phyloP scores from a whole-genome alignment of 92 coral and sea anemone genomes.

The Palythoa grandis region DNA sequence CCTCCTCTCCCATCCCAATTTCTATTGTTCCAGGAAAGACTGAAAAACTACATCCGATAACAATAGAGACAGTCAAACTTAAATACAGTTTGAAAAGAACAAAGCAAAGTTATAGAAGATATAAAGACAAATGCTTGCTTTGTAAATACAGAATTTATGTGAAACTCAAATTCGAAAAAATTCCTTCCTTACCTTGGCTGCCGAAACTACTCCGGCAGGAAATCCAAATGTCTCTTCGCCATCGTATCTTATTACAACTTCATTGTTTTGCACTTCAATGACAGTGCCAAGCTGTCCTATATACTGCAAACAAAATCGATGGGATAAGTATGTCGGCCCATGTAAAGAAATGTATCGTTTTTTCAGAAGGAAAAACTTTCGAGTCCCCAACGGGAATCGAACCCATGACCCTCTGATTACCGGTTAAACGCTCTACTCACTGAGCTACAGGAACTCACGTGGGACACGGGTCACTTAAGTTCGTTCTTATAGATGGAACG shows the following conservation, averaged over 20 bases:
- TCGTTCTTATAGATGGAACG: no score
- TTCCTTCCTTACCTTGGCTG: not conserved
- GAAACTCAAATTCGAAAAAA: no score
- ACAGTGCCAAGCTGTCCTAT: not conserved
- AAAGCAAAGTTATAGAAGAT: no score
- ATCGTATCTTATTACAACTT: not conserved
- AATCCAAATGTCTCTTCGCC: not conserved
- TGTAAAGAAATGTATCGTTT: not conserved
- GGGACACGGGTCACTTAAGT: not conserved
- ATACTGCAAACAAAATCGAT: not conserved
- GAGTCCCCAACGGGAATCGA: not conserved
- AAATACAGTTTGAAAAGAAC: no score
- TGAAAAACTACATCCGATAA: no score
- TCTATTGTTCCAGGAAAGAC: no score
- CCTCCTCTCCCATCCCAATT: no score
- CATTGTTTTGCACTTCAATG: not conserved
- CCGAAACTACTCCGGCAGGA: not conserved
- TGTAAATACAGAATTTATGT: no score
- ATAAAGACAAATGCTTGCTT: no score
- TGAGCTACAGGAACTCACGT: no score
- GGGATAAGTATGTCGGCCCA: not conserved
- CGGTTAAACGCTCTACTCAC: not conserved
- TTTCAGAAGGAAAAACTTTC: no score
- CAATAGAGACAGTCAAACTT: no score
- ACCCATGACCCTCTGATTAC: not conserved